Conservation (phyloP, 2,113 vertebrate species). For the Bambusicola thoracicus region DNA sequence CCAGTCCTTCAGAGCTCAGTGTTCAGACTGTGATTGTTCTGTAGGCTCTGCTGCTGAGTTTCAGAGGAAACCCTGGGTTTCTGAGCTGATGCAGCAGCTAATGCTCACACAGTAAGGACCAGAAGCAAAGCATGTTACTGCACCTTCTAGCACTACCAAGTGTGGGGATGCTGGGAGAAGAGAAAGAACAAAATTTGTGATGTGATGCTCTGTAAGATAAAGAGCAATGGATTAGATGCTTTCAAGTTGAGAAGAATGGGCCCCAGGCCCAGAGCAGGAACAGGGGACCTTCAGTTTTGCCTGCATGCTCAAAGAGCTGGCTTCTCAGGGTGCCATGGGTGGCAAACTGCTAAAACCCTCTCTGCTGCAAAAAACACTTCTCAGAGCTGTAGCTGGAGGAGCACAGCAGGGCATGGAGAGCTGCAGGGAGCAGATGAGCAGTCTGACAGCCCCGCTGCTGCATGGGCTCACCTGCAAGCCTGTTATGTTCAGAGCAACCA, state of each 20-base stretch:
- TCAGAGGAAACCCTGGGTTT: not conserved
- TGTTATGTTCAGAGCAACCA: not conserved
- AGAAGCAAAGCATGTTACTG: not conserved
- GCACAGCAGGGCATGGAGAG: fast-evolving
- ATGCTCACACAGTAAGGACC: not conserved
- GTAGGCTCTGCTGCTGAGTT: not conserved
- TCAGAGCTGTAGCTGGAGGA: not conserved
- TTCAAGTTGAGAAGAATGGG: not conserved
- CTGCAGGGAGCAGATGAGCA: not conserved
- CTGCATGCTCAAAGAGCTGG: fast-evolving
- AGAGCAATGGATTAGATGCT: not conserved
- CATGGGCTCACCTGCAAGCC: not conserved
- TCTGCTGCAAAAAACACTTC: not conserved
- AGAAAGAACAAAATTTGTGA: not conserved
- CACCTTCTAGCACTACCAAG: not conserved
- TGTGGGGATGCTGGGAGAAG: not conserved
- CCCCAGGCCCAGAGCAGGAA: not conserved
- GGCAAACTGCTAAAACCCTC: not conserved
- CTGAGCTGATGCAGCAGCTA: not conserved
- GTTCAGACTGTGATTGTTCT: fast-evolving
- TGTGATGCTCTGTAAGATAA: not conserved
- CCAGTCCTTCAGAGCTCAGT: not conserved
- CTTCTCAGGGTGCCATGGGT: fast-evolving
- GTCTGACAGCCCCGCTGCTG: not conserved
- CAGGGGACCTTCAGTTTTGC: fast-evolving